These are phyloP conservation scores for Dinoponera quadriceps DNA, from an alignment of 1,140 invertebrate species.

Conservation along the genomic window DNA sequence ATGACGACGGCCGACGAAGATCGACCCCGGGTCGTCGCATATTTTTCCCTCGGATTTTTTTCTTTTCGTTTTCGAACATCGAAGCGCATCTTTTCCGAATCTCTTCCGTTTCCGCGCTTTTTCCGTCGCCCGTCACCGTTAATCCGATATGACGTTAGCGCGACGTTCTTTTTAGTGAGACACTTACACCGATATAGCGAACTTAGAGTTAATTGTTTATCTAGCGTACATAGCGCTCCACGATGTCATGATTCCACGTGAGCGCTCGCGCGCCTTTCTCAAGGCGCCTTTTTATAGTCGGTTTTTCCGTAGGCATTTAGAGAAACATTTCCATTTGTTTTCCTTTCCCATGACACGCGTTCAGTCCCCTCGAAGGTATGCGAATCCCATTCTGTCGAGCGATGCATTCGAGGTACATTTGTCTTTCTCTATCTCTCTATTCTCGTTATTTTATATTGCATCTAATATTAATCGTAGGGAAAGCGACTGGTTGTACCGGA, in stretches of 20 bases:
- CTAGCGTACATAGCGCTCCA: conserved; percentile 38
- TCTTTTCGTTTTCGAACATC: background rate
- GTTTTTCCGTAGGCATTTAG: conserved; percentile 74
- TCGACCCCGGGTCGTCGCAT: too few species aligned
- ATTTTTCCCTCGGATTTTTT: background rate
- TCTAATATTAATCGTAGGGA: conserved; percentile 58
- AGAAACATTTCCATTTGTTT: conserved; percentile 68
- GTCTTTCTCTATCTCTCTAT: too few species aligned
- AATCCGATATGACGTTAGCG: conserved; percentile 31
- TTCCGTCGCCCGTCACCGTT: conserved; percentile 3
- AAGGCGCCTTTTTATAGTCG: conserved; percentile 51
- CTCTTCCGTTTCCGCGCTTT: conserved; percentile 12
- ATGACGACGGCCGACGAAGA: too few species aligned
- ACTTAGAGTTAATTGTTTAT: conserved; percentile 33
- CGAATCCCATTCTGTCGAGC: conserved; percentile 10
- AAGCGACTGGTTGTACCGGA: conserved; percentile 24
- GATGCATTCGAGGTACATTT: background rate
- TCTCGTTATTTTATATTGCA: conserved; percentile 60
- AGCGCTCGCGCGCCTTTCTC: conserved; percentile 21
- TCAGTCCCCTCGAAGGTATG: conserved; percentile 18
- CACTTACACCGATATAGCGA: background rate
- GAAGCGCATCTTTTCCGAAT: background rate
- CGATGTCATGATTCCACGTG: conserved; percentile 29
- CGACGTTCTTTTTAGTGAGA: conserved; percentile 9
- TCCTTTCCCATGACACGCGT: conserved; percentile 51